phyloP scores from a whole-genome alignment of 1,140 invertebrate genomes.

The Lepidurus packardi region DNA sequence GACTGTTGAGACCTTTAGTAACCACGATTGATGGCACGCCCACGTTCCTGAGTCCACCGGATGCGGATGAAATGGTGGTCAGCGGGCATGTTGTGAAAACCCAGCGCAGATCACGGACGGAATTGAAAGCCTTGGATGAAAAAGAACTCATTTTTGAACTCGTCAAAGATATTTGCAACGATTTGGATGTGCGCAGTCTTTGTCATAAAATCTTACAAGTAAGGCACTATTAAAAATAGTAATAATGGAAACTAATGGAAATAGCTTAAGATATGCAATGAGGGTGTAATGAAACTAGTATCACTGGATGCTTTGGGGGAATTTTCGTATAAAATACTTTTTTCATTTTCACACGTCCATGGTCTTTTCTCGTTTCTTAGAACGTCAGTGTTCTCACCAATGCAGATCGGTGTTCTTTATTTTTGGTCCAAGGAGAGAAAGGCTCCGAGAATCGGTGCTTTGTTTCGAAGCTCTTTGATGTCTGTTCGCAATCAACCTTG shows the following conservation, averaged over 20 bases:
- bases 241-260: no score
- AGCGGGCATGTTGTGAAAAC: slow-evolving; percentile 46
- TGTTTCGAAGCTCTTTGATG: slow-evolving; percentile 90
- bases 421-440: slow-evolving; percentile 71
- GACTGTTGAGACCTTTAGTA: slow-evolving; percentile 82
- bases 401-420: slow-evolving; percentile 86
- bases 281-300: no score
- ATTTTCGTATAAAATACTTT: no score
- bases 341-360: neutral
- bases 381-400: slow-evolving; percentile 87
- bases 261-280: no score
- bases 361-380: slow-evolving; percentile 24
- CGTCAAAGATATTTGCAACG: slow-evolving; percentile 95
- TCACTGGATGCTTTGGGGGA: no score
- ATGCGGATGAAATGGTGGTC: slow-evolving; percentile 39
- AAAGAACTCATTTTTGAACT: slow-evolving; percentile 92
- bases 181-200: slow-evolving; percentile 82
- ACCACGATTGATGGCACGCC: slow-evolving; percentile 83
- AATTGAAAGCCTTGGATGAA: slow-evolving; percentile 81
- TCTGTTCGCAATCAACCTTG: slow-evolving; percentile 79
- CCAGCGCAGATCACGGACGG: slow-evolving; percentile 67
- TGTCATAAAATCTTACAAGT: slow-evolving; percentile 90
- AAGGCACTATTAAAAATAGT: no score
- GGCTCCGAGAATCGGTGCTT: slow-evolving; percentile 54
- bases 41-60: slow-evolving; percentile 60